Conservation (phyloP, 1,140 invertebrate species). For the Battus philenor region DNA sequence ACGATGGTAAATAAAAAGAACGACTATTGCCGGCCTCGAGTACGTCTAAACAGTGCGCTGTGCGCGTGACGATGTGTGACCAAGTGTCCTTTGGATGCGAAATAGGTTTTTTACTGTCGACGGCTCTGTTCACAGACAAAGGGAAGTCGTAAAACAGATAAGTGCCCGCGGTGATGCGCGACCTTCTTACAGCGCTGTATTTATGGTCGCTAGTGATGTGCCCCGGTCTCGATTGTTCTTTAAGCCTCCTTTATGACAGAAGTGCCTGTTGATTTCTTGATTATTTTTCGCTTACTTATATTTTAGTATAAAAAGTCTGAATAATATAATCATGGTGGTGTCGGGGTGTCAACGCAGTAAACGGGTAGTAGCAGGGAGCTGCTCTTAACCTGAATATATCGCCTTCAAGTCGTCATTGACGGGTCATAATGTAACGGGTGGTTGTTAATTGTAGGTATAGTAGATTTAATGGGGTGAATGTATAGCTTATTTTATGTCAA, state of each 20-base stretch:
- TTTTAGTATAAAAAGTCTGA: too few species aligned
- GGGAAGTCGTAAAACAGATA: slow-evolving; percentile 39
- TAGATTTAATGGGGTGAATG: too few species aligned
- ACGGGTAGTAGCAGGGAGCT: too few species aligned
- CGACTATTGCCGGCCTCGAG: slow-evolving; percentile 1
- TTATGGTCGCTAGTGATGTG: slow-evolving; percentile 31
- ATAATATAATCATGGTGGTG: too few species aligned
- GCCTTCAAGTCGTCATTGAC: too few species aligned
- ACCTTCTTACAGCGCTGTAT: slow-evolving; percentile 25
- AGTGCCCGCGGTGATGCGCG: slow-evolving; percentile 30
- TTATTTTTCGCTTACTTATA: too few species aligned
- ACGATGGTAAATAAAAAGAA: slow-evolving; percentile 15
- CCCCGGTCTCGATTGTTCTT: slow-evolving; percentile 25
- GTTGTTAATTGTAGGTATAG: too few species aligned
- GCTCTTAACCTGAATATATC: too few species aligned
- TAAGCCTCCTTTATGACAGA: slow-evolving; percentile 33
- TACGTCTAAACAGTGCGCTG: slow-evolving; percentile 6
- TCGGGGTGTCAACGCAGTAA: too few species aligned
- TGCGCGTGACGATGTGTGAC: slow-evolving; percentile 28
- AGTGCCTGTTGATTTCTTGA: too few species aligned
- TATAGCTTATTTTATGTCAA: too few species aligned
- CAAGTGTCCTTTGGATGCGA: slow-evolving; percentile 24
- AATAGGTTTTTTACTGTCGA: slow-evolving; percentile 36
- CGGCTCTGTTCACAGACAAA: slow-evolving; percentile 32
- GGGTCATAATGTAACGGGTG: too few species aligned